Base-by-base conservation (phyloP, 1,140 invertebrate genomes). In the Drosophila aff. region DNA sequence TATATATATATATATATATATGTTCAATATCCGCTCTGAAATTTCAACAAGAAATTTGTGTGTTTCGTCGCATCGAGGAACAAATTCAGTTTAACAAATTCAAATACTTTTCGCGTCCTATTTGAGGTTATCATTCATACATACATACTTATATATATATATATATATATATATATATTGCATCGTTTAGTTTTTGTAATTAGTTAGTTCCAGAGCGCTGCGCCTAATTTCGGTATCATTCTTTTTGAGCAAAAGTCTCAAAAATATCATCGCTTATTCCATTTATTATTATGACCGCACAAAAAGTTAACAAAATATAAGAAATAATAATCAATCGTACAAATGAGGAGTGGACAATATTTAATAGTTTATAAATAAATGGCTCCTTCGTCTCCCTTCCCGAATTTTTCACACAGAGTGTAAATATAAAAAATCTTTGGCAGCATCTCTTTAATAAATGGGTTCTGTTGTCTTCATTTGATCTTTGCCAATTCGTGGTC, bases 341-440 rank as follows among this genome's bases (percentile, higher is more conserved):
- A 63, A 69, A 18, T 71, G 59, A 62, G 44, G 4, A 38, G 43
- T 72, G 47, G 41, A 58, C 67, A 61, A 62, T 76, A 64, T 43
- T 61, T 18, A 53, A 79, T 72, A 72, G 47, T 68, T 82, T 59
- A 38, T 55, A 55, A 38, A 55, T 52, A 78, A 60, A 52, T 65
- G 44, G 53, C 65, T 67, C 52, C 64, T 40, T 63, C 47, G 52
- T 33, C 36, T 82, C 28, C 40, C n/a, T 44, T 44, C 26, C n/a
- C 16, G 26, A 59, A 50, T 60, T 77, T 68, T 38, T 33, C 33
- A 75, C 62, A 66, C 71, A 67, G 44, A 63, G 79, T 82, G 79
- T 86, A 85, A 71, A 85, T 55, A 40, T 55, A 84, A 75, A 82
- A 82, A 82, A 80, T 87, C 83, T 87, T 87, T 87, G 83, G 83